phyloP scores from a whole-genome alignment of 2,888 invertebrate genomes.

The Drosophila conformis region DNA sequence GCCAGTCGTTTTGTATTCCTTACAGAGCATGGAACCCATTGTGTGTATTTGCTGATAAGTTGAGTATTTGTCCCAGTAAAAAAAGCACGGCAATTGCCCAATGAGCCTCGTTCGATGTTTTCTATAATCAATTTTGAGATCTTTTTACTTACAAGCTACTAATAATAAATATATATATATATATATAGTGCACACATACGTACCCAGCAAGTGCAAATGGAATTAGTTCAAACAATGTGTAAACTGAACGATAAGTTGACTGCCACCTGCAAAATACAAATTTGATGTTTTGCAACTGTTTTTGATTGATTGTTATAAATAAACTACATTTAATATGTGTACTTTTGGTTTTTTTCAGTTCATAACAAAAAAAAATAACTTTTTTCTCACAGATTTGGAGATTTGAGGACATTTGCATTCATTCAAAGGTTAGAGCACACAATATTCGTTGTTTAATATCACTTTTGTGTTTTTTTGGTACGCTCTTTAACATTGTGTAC shows the following conservation, averaged over 20 bases:
- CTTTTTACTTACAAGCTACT: background rate
- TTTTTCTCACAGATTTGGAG: background rate
- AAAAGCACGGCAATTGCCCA: slow-evolving; percentile 1
- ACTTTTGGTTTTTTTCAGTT: background rate
- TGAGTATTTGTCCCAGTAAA: slow-evolving; percentile 16
- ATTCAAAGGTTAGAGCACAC: slow-evolving; percentile 22
- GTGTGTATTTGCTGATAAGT: slow-evolving; percentile 33
- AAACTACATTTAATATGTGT: background rate
- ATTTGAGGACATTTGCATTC: background rate
- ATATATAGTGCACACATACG: slow-evolving; percentile 1
- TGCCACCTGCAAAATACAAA: slow-evolving; percentile 34
- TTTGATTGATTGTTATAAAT: background rate
- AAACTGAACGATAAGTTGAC: slow-evolving; percentile 22
- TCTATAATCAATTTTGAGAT: slow-evolving; percentile 9
- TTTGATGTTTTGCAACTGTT: background rate
- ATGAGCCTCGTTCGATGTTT: background rate
- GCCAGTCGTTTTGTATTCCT: slow-evolving; percentile 82
- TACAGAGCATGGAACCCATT: slow-evolving; percentile 84
- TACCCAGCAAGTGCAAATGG: slow-evolving; percentile 24
- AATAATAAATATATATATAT: background rate
- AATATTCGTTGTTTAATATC: slow-evolving; percentile 12
- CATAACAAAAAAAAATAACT: background rate
- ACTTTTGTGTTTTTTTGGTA: background rate
- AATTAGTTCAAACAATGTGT: slow-evolving; percentile 31
- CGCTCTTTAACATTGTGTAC: slow-evolving; percentile 13